Evolutionary conservation across 2,113 vertebrate genomes (phyloP), one percentile per base, ranked within the genome.

Genomic region (Rhynchomys soricoides): DNA sequence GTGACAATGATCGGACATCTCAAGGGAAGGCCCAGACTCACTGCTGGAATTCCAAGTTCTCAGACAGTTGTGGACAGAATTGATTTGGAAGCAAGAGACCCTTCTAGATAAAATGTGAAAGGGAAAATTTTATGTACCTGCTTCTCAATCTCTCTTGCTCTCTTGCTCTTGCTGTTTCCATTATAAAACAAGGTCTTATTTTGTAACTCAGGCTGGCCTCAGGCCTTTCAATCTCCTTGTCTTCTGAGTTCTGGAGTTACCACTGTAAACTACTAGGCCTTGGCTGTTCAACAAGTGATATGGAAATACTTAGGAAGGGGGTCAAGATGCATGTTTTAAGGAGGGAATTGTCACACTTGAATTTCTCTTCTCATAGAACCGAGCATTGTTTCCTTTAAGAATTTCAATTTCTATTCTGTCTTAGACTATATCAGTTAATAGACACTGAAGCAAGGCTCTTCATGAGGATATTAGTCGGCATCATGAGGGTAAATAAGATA

Each of bases 381-480:
- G 13, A 29, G 1, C 24, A 79, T 90, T 92, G 83, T 92, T 90
- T 87, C 34, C 50, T 71, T 34, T 43, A 22, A 73, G 89, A 88
- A 34, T 62, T 48, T 81, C 48, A 29, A 45, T 88, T 94, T 43
- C 26, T 16, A 12, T 45, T 3, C 75, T 19, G 3, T 13, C 4
- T 83, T 82, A 77, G 24, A 37, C 22, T 34, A 48, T 37, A 86
- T 68, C 45, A 78, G 43, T 37, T 21, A 16, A 22, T 11, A 81
- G 34, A 21, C 13, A 55, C 21, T 50, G 50, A 75, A 52, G 1
- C 31, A 45, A 26, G 52, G 31, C 11, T 4, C 37, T 10, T 31
- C 8, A 1, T 0, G 4, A 62, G 64, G 24, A 9, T 86, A n/a
- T 43, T 11, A 17, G 4, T 13, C 16, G 55, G 17, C 17, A 2